Conservation (phyloP, 2,888 invertebrate genomes). For the Philopedon plagiatum region DNA sequence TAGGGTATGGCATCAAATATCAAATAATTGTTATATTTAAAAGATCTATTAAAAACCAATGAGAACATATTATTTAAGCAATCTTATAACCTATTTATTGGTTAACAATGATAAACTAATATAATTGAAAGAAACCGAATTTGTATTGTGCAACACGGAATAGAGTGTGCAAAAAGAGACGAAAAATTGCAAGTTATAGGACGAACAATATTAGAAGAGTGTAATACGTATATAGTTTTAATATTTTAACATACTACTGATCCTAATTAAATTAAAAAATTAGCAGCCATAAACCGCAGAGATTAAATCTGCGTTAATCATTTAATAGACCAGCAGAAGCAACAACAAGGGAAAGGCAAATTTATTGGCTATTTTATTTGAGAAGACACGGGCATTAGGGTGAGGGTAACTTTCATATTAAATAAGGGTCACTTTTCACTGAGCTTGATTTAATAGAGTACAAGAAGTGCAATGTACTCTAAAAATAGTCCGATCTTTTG, state of each 20-base stretch:
- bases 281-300: constrained; percentile 26
- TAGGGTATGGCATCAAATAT: no score
- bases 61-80: no score
- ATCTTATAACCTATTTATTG: no score
- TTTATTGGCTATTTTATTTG: constrained; percentile 61
- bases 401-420: constrained; percentile 57
- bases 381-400: constrained; percentile 58
- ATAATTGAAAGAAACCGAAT: no score
- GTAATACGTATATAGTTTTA: no score
- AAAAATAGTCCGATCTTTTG: not conserved
- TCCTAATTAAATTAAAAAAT: constrained; percentile 23
- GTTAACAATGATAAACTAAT: no score
- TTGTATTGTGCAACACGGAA: no score
- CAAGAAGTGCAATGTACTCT: not conserved
- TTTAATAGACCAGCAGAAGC: constrained; percentile 34
- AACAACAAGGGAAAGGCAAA: constrained; percentile 56
- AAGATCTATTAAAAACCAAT: no score
- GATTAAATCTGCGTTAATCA: constrained; percentile 35
- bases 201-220: no score
- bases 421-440: constrained; percentile 18
- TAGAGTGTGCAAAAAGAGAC: no score
- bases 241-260: not conserved
- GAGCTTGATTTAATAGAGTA: constrained; percentile 17
- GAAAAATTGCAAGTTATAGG: no score
- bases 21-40: no score